Evolutionary conservation across 92 coral and sea anemone genomes (phyloP).

Genomic region (Zoanthus solanderi): DNA sequence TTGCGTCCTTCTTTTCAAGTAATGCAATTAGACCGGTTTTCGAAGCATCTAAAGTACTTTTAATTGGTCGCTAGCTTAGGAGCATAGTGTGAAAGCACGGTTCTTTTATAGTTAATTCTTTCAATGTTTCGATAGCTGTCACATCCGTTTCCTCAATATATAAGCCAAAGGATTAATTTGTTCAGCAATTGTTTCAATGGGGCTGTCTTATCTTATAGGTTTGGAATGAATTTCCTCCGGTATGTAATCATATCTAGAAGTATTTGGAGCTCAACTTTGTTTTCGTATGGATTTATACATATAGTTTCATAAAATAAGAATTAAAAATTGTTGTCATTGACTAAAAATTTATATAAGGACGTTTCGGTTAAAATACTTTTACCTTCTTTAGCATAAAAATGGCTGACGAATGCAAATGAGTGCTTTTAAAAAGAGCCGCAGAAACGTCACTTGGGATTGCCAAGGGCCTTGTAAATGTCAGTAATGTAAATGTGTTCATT

Average conservation of each 20-base stretch:
- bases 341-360: too few relatives aligned
- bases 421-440: too few relatives aligned
- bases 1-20: not conserved
- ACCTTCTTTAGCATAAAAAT: too few relatives aligned
- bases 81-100: not conserved
- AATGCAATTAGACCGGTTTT: not conserved
- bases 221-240: conserved; percentile 50
- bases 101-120: not conserved
- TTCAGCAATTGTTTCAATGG: conserved; percentile 43
- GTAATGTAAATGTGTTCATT: too few relatives aligned
- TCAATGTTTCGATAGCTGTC: not conserved
- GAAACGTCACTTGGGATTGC: too few relatives aligned
- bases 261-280: conserved; percentile 29
- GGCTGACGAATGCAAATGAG: too few relatives aligned
- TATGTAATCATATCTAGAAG: conserved; percentile 34
- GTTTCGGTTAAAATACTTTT: too few relatives aligned
- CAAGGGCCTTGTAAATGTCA: too few relatives aligned
- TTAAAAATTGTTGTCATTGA: too few relatives aligned
- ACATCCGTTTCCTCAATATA: conserved; percentile 25
- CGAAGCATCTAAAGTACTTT: not conserved
- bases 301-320: not conserved
- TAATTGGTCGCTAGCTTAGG: not conserved
- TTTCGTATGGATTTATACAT: too few relatives aligned
- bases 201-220: conserved; percentile 48
- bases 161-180: conserved; percentile 38